A percentile compares a stretch with the other conserved stretches of the same genome.
phyloP scores from a whole-genome alignment of 1,140 invertebrate genomes.

The Diprion similis region DNA sequence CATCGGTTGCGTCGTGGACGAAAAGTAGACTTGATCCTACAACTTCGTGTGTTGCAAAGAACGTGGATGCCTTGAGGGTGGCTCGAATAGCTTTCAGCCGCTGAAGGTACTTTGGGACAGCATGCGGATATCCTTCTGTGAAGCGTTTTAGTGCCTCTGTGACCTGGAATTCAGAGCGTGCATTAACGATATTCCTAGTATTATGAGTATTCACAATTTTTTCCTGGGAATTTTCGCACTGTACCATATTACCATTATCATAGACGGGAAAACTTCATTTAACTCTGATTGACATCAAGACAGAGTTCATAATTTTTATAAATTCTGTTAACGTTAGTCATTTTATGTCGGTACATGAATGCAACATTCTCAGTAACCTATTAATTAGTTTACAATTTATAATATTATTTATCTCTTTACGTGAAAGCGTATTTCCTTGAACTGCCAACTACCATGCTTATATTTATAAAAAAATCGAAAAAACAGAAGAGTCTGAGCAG shows the following conservation, averaged over 20 bases:
- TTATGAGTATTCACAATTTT: neutral
- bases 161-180: slow-evolving; percentile 63
- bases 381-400: no score
- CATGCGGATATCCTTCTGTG: slow-evolving; percentile 78
- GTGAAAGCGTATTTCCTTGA: no score
- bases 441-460: no score
- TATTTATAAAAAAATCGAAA: no score
- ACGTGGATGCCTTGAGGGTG: slow-evolving; percentile 82
- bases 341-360: no score
- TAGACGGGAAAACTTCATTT: neutral
- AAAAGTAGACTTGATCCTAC: slow-evolving; percentile 96
- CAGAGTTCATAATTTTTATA: no score
- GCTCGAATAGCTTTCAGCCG: slow-evolving; percentile 83
- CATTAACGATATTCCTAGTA: slow-evolving; percentile 4
- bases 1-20: slow-evolving; percentile 88
- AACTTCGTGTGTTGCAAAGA: slow-evolving; percentile 92
- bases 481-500: no score
- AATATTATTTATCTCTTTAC: no score
- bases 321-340: no score
- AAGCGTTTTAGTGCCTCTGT: slow-evolving; percentile 84
- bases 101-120: slow-evolving; percentile 81
- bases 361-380: no score
- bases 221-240: no score
- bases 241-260: no score
- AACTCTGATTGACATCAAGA: neutral